These are phyloP conservation scores for Iguana delicatissima DNA, from an alignment of 2,797 vertebrate genomes.

Conservation along the genomic window DNA sequence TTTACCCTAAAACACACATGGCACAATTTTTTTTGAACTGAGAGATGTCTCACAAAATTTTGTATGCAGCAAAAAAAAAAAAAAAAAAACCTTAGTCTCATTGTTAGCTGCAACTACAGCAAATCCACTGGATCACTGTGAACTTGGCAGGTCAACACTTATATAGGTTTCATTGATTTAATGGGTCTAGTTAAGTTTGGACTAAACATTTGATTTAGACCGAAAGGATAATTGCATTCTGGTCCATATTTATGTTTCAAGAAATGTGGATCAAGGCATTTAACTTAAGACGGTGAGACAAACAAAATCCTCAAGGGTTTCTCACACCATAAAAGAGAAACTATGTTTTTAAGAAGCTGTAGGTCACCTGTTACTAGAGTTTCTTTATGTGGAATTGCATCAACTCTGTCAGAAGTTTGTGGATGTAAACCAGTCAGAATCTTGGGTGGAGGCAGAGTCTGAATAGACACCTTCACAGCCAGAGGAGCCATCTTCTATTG, in stretches of 20 bases:
- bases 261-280: background rate
- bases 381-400: background rate
- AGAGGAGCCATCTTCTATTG: conserved; percentile 52
- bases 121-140: no score
- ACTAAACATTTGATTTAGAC: background rate
- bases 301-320: background rate
- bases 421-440: background rate
- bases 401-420: background rate
- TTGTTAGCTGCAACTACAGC: no score
- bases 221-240: background rate
- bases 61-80: no score
- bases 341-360: background rate
- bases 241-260: background rate
- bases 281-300: background rate
- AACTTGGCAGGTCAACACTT: no score
- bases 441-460: background rate
- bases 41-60: no score
- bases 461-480: conserved; percentile 9
- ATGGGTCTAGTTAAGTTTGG: no score
- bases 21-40: no score
- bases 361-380: background rate
- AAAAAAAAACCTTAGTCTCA: no score
- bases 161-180: no score
- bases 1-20: background rate
- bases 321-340: background rate